A percentile compares a stretch with the other conserved stretches of the same genome.
These are phyloP conservation scores for Trichomalopsis sarcophagae DNA, from an alignment of 1,140 invertebrate species.

Conservation along the genomic window DNA sequence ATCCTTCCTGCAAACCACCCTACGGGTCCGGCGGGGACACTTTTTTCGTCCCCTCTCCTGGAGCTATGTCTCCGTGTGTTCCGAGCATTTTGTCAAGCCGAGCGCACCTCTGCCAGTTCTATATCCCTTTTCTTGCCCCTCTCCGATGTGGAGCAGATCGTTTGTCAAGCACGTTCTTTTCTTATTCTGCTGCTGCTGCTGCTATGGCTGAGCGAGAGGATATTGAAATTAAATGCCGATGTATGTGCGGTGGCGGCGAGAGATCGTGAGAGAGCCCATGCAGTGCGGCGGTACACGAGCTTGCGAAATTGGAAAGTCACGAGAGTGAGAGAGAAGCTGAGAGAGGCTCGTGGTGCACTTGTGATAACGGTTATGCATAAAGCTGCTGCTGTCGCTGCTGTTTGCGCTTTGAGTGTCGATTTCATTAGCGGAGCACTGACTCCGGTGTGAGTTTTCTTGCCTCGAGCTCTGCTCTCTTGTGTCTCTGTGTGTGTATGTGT, in stretches of 20 bases:
- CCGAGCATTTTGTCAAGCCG: conserved; percentile 12
- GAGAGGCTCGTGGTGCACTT: conserved; percentile 4
- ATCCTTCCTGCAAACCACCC: conserved; percentile 21
- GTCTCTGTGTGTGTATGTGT: too few relatives aligned
- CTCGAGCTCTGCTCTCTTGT: too few relatives aligned
- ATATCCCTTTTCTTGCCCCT: neutral
- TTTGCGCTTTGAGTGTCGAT: neutral
- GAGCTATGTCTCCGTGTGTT: neutral
- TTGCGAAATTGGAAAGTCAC: conserved; percentile 47
- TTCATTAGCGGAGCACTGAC: neutral
- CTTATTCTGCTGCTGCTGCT: neutral
- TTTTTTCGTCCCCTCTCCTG: neutral
- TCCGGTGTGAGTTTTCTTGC: too few relatives aligned
- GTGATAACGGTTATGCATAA: neutral
- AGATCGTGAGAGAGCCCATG: conserved; percentile 14
- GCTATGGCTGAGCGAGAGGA: neutral
- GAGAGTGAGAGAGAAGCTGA: neutral
- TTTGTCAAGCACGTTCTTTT: conserved; percentile 36
- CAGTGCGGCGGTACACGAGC: neutral
- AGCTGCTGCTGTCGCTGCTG: neutral
- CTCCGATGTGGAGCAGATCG: conserved; percentile 53
- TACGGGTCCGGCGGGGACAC: conserved; percentile 21
- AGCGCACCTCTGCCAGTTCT: neutral
- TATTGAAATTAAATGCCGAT: conserved; percentile 9
- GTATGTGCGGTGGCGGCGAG: neutral